Base-by-base conservation (phyloP, 1,140 invertebrate genomes). In the Atopsyche davidsoni region DNA sequence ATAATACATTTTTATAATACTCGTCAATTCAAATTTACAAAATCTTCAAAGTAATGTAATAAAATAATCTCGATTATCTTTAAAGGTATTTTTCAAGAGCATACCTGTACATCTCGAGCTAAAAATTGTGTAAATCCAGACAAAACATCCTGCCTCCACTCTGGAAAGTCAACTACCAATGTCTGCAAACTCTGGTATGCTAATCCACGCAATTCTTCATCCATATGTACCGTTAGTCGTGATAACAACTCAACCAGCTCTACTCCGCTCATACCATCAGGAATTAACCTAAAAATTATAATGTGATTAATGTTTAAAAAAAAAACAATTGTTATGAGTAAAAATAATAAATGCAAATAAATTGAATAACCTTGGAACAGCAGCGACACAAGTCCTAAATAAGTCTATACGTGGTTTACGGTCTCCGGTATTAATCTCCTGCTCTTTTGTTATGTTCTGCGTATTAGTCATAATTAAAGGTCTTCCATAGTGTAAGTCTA, bases 401-500 rank as follows among this genome's bases (percentile, higher is more conserved):
- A 99, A 71, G 74, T 99, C 96, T 52, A 99, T 93, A 63, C 96
- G 87, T 0, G 96, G 92, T 67, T 99, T 99, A n/a, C 93, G 78
- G 66, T 99, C 96, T 0, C 94, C 92, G 0, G 91, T 94, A 19
- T 98, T 86, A 78, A 98, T 88, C 66, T 98, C 95, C 3, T 91
- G 89, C 64, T 96, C 92, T 66, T 98, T 97, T 53, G 95, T 96
- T 17, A 93, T 83, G 72, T 96, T 97, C 64, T 96, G 92, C 0
- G 89, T 86, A 58, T 91, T 93, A 0, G 95, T 98, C 80, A 96
- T 83, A 83, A 98, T 91, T 14, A 98, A 69, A 1, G 94, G 92
- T 28, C 92, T 77, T 0, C 96, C 96, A 62, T 97, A 97, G 64
- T 98, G 92, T 1, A 87, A 81, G 68, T 99, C 96, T n/a, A 99